Percentiles rank a stretch among this genome's conserved stretches.
These are phyloP conservation scores for Elanoides forficatus DNA, from an alignment of 2,113 vertebrate species.

Conservation along the genomic window DNA sequence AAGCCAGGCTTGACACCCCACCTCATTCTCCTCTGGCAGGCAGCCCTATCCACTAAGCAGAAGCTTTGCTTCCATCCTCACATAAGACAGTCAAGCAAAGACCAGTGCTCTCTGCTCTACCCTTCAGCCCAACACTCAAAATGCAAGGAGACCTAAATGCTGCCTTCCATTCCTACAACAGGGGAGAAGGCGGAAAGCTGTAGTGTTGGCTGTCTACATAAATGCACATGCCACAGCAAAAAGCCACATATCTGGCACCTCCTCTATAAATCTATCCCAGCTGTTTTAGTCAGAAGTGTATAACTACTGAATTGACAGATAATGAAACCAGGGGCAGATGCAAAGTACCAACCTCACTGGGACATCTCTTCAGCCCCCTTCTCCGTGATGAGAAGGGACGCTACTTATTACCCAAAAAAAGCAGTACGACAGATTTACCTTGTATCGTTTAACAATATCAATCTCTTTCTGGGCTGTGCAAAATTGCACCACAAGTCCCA, in stretches of 20 bases:
- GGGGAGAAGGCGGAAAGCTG: background rate
- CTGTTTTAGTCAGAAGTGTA: background rate
- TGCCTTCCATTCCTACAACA: background rate
- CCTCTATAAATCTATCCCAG: background rate
- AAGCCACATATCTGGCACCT: background rate
- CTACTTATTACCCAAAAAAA: background rate
- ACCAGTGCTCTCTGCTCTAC: background rate
- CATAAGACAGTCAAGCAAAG: background rate
- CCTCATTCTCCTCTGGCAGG: background rate
- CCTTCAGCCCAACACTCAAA: background rate
- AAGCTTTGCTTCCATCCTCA: background rate
- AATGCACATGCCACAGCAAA: background rate
- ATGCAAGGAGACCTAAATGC: accelerated
- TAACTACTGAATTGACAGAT: background rate
- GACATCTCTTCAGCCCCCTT: background rate
- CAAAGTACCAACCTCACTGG: background rate
- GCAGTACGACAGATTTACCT: constrained; percentile 65
- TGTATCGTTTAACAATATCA: constrained; percentile 80
- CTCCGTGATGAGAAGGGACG: background rate
- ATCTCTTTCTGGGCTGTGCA: constrained; percentile 85
- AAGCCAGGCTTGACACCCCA: background rate
- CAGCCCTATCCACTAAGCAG: background rate
- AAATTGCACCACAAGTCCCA: constrained; percentile 87
- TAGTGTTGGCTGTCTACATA: background rate
- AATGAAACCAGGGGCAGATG: background rate